Percentiles rank a stretch among this genome's conserved stretches.
These are phyloP conservation scores for Babylonia areolata DNA, from an alignment of 1,140 invertebrate genomes.

Conservation along the genomic window DNA sequence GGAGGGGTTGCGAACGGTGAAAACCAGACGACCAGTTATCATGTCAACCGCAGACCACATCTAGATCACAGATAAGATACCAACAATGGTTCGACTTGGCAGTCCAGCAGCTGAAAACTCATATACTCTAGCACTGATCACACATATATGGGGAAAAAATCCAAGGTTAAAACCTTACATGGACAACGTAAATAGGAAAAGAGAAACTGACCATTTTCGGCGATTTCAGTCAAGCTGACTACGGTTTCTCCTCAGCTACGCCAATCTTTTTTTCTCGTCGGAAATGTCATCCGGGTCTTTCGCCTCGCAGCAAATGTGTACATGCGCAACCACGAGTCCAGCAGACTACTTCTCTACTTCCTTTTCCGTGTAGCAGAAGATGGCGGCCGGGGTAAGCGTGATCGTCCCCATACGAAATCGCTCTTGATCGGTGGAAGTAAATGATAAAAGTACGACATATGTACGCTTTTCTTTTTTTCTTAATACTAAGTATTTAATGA, in stretches of 20 bases:
- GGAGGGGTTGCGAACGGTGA: neutral
- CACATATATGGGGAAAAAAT: neutral
- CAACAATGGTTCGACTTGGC: too few species aligned
- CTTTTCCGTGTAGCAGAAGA: slow-evolving; percentile 71
- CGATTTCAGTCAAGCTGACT: slow-evolving; percentile 22
- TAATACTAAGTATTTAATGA: neutral
- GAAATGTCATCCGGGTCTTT: slow-evolving; percentile 44
- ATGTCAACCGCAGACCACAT: slow-evolving; percentile 16
- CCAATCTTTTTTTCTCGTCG: slow-evolving; percentile 6
- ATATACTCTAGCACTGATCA: neutral
- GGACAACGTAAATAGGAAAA: neutral
- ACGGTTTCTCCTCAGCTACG: neutral
- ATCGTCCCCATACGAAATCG: neutral
- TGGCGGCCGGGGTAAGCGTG: slow-evolving; percentile 54
- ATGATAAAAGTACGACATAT: neutral
- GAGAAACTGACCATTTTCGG: slow-evolving; percentile 34
- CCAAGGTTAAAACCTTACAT: neutral
- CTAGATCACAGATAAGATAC: neutral
- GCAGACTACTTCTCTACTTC: slow-evolving; percentile 61
- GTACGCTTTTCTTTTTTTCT: neutral
- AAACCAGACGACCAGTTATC: slow-evolving; percentile 29
- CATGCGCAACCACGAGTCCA: slow-evolving; percentile 32
- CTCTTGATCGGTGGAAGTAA: neutral
- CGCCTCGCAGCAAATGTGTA: slow-evolving; percentile 22
- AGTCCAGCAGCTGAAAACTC: neutral